phyloP scores from a whole-genome alignment of 2,888 invertebrate genomes.

The Lordiphosa fenestrarum region DNA sequence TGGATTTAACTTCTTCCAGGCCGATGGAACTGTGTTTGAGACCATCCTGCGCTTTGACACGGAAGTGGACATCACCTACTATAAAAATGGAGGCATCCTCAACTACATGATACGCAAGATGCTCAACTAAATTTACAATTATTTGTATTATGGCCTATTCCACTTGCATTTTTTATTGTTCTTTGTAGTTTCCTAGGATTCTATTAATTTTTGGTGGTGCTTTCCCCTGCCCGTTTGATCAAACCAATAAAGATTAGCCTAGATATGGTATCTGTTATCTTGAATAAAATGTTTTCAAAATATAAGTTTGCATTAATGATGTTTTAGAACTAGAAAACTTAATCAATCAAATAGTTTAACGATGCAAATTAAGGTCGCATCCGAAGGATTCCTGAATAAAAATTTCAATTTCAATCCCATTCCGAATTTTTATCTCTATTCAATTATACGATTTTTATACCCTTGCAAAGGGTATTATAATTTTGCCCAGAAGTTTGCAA shows the following conservation, averaged over 20 bases:
- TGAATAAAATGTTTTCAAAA: too few species aligned
- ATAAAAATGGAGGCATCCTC: conserved; percentile 95
- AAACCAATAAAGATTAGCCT: conserved; percentile 48
- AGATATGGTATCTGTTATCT: conserved; percentile 6
- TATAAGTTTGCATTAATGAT: too few species aligned
- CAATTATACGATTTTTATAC: too few species aligned
- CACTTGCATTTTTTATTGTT: conserved; percentile 58
- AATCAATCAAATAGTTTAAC: too few species aligned
- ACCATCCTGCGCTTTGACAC: conserved; percentile 95
- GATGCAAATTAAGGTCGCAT: too few species aligned
- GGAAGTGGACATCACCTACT: conserved; percentile 97
- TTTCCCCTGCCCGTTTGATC: conserved; percentile 35
- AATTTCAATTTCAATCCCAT: too few species aligned
- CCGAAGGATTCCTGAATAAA: too few species aligned
- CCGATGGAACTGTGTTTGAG: conserved; percentile 86
- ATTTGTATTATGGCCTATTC: conserved; percentile 39
- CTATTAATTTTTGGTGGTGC: conserved; percentile 46
- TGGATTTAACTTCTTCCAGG: conserved; percentile 78
- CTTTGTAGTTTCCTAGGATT: conserved; percentile 44
- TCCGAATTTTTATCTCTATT: too few species aligned
- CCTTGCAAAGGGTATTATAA: too few species aligned
- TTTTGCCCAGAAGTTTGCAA: too few species aligned
- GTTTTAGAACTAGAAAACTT: too few species aligned
- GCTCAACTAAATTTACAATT: conserved; percentile 77
- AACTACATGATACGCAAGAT: conserved; percentile 98